Conservation (phyloP, 2,113 vertebrate species). For the Neogobius melanostomus region DNA sequence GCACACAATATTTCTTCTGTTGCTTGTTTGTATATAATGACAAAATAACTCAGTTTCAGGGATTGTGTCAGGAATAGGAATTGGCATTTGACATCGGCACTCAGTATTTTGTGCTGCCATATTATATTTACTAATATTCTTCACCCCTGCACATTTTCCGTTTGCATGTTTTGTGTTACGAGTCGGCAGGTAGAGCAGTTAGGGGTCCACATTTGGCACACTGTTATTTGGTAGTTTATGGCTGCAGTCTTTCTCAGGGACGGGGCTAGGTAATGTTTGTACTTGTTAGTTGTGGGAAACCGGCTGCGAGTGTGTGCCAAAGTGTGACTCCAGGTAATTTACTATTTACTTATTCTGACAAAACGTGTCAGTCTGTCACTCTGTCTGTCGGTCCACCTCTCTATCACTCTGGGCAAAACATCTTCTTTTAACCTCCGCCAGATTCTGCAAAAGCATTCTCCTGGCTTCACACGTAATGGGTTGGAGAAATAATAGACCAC, state of each 20-base stretch:
- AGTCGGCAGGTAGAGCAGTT: constrained; percentile 53
- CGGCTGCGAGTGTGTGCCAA: constrained; percentile 60
- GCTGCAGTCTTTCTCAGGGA: constrained; percentile 60
- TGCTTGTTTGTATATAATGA: too few species aligned
- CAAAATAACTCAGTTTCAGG: too few species aligned
- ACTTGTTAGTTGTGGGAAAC: constrained; percentile 65
- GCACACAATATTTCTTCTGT: too few species aligned
- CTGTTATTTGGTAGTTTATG: constrained; percentile 37
- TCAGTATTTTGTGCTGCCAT: constrained; percentile 29
- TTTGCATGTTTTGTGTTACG: constrained; percentile 49
- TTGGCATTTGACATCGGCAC: constrained; percentile 3
- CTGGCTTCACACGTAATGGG: constrained; percentile 8
- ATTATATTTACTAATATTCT: constrained; percentile 18
- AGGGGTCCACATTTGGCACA: constrained; percentile 56
- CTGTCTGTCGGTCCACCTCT: not conserved
- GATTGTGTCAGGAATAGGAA: not conserved
- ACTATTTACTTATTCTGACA: constrained; percentile 42
- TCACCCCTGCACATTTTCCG: constrained; percentile 1
- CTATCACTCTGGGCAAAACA: not conserved
- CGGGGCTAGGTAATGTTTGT: constrained; percentile 72
- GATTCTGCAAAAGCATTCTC: not conserved
- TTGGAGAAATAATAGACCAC: constrained; percentile 1
- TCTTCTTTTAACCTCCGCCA: not conserved
- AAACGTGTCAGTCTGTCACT: constrained; percentile 32
- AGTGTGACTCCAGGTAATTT: constrained; percentile 60